These are phyloP conservation scores for Drosophila melanica DNA, from an alignment of 1,140 invertebrate species.

Conservation along the genomic window DNA sequence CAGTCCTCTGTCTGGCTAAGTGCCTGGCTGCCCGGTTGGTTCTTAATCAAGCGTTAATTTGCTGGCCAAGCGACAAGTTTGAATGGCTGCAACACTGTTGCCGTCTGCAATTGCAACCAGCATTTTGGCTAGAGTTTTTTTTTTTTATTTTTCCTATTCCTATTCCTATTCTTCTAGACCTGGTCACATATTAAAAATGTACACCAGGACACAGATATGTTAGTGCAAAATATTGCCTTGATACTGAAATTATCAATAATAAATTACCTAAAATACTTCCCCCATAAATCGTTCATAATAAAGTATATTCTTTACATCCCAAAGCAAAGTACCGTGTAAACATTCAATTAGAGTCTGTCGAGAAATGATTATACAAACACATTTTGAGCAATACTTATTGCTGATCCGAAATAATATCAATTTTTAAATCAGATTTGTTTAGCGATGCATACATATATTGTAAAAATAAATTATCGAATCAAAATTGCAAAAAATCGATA, in stretches of 20 bases:
- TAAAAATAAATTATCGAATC: too few species aligned
- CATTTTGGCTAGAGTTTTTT: constrained; percentile 2
- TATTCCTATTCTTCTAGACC: neutral
- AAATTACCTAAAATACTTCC: neutral
- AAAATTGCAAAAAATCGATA: too few species aligned
- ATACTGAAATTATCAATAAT: neutral
- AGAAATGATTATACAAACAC: too few species aligned
- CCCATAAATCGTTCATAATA: neutral
- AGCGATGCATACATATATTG: too few species aligned
- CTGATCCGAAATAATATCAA: too few species aligned
- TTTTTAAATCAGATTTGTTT: too few species aligned
- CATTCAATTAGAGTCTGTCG: too few species aligned
- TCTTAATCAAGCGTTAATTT: constrained; percentile 75
- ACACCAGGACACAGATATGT: neutral
- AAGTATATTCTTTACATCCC: too few species aligned
- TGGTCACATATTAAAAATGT: constrained; percentile 2
- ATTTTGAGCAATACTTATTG: too few species aligned
- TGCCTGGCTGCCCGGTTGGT: constrained; percentile 36
- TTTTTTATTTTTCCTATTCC: too few species aligned
- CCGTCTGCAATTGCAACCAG: constrained; percentile 10
- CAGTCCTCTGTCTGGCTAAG: constrained; percentile 34
- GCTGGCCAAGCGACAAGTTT: constrained; percentile 57
- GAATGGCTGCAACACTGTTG: constrained; percentile 53
- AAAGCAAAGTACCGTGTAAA: too few species aligned
- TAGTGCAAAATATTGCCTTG: neutral